Percentiles rank a stretch among this genome's conserved stretches.
These are phyloP conservation scores for Ispidina picta DNA, from an alignment of 2,797 vertebrate genomes.

Conservation along the genomic window DNA sequence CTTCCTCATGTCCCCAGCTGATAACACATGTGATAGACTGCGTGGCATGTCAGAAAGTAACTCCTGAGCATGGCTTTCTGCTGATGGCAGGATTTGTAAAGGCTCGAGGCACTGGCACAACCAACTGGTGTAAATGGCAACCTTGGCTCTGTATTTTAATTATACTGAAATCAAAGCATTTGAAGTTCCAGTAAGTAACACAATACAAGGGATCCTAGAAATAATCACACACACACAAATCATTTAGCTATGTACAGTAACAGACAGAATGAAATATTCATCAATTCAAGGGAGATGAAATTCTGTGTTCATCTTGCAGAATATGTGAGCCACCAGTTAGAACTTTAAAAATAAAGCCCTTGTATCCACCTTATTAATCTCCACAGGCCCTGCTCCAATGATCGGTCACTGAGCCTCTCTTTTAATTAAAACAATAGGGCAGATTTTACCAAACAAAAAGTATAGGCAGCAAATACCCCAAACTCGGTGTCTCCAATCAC, in stretches of 20 bases:
- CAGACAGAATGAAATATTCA: slow-evolving; percentile 72
- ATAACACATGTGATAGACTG: slow-evolving; percentile 44
- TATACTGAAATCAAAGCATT: slow-evolving; percentile 47
- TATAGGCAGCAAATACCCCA: not conserved
- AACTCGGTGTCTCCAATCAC: not conserved
- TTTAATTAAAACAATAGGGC: slow-evolving; percentile 55
- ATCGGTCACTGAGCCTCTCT: not conserved
- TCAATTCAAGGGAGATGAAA: slow-evolving; percentile 51
- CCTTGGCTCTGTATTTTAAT: slow-evolving; percentile 48
- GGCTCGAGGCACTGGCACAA: slow-evolving; percentile 33
- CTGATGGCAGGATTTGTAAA: slow-evolving; percentile 74
- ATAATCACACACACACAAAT: not conserved
- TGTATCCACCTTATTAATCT: not conserved
- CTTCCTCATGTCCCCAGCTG: slow-evolving; percentile 1
- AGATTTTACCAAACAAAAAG: slow-evolving; percentile 30
- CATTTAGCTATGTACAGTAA: slow-evolving; percentile 26
- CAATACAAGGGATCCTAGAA: slow-evolving; percentile 25
- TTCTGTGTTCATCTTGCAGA: slow-evolving; percentile 9
- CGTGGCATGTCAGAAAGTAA: slow-evolving; percentile 56
- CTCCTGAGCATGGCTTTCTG: slow-evolving; percentile 70
- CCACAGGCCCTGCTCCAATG: not conserved
- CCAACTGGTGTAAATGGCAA: slow-evolving; percentile 22
- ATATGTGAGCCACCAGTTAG: slow-evolving; percentile 39
- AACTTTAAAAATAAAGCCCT: slow-evolving; percentile 27
- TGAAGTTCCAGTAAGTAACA: slow-evolving; percentile 51